Evolutionary conservation across 2,797 vertebrate genomes (phyloP), one percentile per base, ranked within the genome.

Genomic region (Tadarida brasiliensis): DNA sequence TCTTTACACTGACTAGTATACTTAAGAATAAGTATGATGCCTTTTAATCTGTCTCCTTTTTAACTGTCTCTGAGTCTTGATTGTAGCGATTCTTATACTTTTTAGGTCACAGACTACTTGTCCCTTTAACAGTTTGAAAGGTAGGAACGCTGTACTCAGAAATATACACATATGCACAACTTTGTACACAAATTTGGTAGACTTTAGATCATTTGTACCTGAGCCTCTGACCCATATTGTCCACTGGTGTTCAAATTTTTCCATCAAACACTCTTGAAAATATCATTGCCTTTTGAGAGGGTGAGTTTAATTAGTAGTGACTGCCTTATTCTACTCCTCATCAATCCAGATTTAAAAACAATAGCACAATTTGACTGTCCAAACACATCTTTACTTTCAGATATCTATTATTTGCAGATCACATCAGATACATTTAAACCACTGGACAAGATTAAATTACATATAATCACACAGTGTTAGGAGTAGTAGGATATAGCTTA

Each of bases 21-120:
- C 26, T 94, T 76, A 92, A 59, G 35, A 86, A 47, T 77, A 92
- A 83, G 70, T 84, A 61, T 65, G 19, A 26, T 78, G 77, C 30
- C 14, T 57, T 91, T 93, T 67, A 47, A n/a, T 70, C 9, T 54
- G 3, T 94, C 30, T 68, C 20, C 12, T 61, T 83, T 85, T 77
- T 28, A 70, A 91, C 30, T 44, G 28, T 74, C 86, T n/a, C n/a
- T 74, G 65, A 78, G 51, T 91, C 73, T 93, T 95, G n/a, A 93
- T 47, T 89, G 15, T 85, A 63, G 33, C 80, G 30, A 30, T 78
- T 95, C 51, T 94, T 89, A 92, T 4, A 51, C 61, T 33, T 85
- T 85, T 56, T 47, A 95, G 30, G 54, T 74, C 30, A 78, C 17
- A 73, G 28, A 74, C 19, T 82, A 83, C 35, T 30, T 89, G 47